Conservation (phyloP, 2,797 vertebrate genomes). For the Acanthornis magna region DNA sequence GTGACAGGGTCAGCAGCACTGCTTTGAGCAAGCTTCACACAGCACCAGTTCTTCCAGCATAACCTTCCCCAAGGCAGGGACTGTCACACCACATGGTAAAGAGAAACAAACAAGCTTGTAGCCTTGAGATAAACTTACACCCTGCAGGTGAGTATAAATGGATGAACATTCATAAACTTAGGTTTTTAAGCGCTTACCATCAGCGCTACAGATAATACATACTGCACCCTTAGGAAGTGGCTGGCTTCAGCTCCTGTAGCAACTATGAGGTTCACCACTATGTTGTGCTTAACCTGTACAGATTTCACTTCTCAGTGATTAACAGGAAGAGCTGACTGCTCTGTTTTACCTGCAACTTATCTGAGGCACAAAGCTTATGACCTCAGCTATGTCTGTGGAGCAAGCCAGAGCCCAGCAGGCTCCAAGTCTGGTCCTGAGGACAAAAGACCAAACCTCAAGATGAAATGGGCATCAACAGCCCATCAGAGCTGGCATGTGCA, state of each 20-base stretch:
- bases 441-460: neutral
- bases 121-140: neutral
- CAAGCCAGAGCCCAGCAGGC: neutral
- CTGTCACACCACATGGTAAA: neutral
- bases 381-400: neutral
- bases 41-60: neutral
- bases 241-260: neutral
- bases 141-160: neutral
- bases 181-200: neutral
- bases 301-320: neutral
- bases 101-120: neutral
- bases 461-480: neutral
- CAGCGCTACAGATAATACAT: neutral
- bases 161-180: neutral
- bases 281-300: neutral
- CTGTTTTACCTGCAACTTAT: neutral
- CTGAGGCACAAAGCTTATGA: neutral
- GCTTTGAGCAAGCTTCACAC: neutral
- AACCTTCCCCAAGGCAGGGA: neutral
- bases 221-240: neutral
- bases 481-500: neutral
- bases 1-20: neutral
- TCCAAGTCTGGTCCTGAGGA: neutral
- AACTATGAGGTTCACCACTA: neutral
- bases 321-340: neutral